A percentile compares a stretch with the other conserved stretches of the same genome.
phyloP scores from a whole-genome alignment of 2,113 vertebrate species.

The Sphyrna mokarran region DNA sequence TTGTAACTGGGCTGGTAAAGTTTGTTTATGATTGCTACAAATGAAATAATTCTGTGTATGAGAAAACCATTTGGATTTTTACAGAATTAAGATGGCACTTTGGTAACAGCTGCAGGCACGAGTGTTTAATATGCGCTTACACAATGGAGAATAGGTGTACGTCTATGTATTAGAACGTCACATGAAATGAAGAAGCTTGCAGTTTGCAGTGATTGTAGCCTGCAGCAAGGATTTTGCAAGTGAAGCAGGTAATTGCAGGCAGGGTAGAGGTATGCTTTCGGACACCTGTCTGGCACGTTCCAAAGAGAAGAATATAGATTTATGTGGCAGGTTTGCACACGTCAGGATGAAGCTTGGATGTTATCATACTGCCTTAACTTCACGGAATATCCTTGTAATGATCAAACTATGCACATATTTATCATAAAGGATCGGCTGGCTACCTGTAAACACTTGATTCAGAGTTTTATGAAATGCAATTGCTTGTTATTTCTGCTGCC shows the following conservation, averaged over 20 bases:
- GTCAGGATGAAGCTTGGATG: conserved; percentile 32
- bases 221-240: background rate
- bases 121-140: background rate
- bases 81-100: background rate
- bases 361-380: background rate
- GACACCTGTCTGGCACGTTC: conserved; percentile 46
- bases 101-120: background rate
- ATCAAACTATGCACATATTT: background rate
- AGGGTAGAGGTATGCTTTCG: conserved; percentile 27
- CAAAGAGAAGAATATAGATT: conserved; percentile 40
- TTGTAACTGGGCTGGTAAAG: background rate
- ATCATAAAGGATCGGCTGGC: background rate
- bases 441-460: background rate
- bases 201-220: background rate
- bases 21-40: background rate
- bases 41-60: too few relatives aligned
- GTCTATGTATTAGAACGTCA: conserved; percentile 12
- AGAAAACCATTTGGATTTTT: background rate
- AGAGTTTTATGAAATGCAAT: background rate
- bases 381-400: background rate
- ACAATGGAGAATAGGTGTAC: background rate
- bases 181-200: background rate
- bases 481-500: background rate
- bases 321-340: conserved; percentile 41
- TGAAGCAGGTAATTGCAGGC: conserved; percentile 18